Base-by-base conservation (phyloP, 2,888 invertebrate species). In the Polietes domitor region DNA sequence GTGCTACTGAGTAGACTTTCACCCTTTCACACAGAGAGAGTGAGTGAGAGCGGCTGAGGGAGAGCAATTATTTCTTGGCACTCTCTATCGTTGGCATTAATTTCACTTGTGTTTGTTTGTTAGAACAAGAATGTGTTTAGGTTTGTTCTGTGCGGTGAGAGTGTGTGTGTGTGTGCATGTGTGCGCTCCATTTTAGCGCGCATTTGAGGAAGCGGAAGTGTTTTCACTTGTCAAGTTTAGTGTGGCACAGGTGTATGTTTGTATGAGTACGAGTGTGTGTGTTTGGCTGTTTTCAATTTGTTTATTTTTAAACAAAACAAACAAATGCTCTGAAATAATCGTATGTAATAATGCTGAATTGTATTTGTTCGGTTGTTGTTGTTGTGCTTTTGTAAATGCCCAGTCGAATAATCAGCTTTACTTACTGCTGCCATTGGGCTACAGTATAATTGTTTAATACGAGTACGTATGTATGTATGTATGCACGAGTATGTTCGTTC, bases 131-230 rank as follows among this genome's bases (percentile, higher is more conserved):
- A 32, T 26, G 55, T 37, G 55, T 55, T 65, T 9, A 41, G 15
- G 26, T 71, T 41, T 72, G 28, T 71, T 70, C 47, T 58, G 75
- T n/a, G n/a, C n/a, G n/a, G n/a, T 70, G 32, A 73, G 24, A 65
- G 17, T 47, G 73, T 61, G 61, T 80, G 12, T 53, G 53, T 21
- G 7, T 55, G 5, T 10, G 24, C 3, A 47, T 63, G n/a, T 17
- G 37, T 55, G 7, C 37, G 37, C 10, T 37, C 28, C 26, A 37
- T 15, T 63, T 63, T 58, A 26, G 58, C 58, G 50, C 50, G 19
- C 58, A 47, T 47, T 43, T 68, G 24, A 77, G 77, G 77, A 77
- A 71, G 71, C 77, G 77, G 77, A 77, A 77, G 47, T 55, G 58
- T 77, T 77, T 71, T 28, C n/a, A 61, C 26, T 70, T 55, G 58